Base-by-base conservation (phyloP, 1,140 invertebrate species). In the Aplysia californica region DNA sequence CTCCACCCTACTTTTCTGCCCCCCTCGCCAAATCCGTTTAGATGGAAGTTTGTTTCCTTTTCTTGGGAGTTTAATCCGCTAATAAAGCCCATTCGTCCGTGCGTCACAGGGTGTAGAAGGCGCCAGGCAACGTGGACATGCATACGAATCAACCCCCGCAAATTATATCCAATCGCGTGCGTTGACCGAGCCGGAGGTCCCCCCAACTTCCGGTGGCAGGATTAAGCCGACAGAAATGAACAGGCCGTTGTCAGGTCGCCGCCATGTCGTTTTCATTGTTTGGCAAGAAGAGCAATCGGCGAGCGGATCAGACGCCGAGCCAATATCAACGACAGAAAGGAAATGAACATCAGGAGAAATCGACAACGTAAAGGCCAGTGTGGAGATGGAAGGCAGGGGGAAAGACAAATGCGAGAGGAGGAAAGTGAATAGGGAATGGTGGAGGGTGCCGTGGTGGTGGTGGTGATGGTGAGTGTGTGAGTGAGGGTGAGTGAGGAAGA, bases 81-180 rank as follows among this genome's bases (percentile, higher is more conserved):
- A 6, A 26, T 23, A 68, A 68, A 44, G 15, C 66, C 5, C 21
- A 6, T 3, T n/a, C 6, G 66, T 23, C 66, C 50, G 36, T 68
- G 66, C 68, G 18, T 26, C 26, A 41, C 33, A 55, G 36, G 44
- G 50, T 44, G 44, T 56, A 55, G 26, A 31, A 35, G 38, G 2
- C 50, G 31, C 44, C n/a, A 70, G 68, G 21, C 39, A 6, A 29
- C 50, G 68, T 70, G 68, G 44, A 70, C 68, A 70, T 70, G 68
- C 68, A 70, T 70, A 70, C 68, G 68, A 70, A 70, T 70, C 68
- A 70, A 55, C 68, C 38, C 68, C 44, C 68, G 68, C 68, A 70
- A 70, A 70, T 70, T 70, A 70, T 56, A 70, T 50, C 68, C 68
- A 70, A 70, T 70, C 68, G 68, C 68, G 18, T 70, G 55, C 68